These are phyloP conservation scores for Petrolisthes manimaculis DNA, from an alignment of 2,888 invertebrate species.

Conservation along the genomic window DNA sequence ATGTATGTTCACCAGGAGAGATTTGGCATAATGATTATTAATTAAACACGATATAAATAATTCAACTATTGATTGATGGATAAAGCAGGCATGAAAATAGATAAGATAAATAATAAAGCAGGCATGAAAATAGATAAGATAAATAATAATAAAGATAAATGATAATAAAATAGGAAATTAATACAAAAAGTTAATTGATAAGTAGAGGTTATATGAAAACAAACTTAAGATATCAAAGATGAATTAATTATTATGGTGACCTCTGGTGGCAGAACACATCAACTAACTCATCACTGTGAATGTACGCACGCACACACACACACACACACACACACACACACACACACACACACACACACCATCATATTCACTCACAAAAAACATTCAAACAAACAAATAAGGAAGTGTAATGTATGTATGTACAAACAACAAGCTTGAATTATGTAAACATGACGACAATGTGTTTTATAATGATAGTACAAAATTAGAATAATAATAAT, in stretches of 20 bases:
- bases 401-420: background rate
- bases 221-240: background rate
- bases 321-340: conserved; percentile 16
- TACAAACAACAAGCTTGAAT: background rate
- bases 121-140: too few relatives aligned
- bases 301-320: background rate
- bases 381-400: background rate
- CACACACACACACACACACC: conserved; percentile 4
- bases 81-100: too few relatives aligned
- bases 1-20: too few relatives aligned
- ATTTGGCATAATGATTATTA: too few relatives aligned
- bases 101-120: too few relatives aligned
- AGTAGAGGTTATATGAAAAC: background rate
- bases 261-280: background rate
- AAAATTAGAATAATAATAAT: background rate
- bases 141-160: too few relatives aligned
- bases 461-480: background rate
- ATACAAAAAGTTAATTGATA: background rate
- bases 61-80: too few relatives aligned
- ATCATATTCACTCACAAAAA: background rate
- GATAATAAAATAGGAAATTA: background rate
- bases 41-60: too few relatives aligned
- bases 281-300: background rate
- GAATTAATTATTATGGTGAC: background rate
- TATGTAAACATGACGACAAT: background rate